Evolutionary conservation across 2,113 vertebrate species (phyloP).

Genomic region (Myrmophylax atrothorax): DNA sequence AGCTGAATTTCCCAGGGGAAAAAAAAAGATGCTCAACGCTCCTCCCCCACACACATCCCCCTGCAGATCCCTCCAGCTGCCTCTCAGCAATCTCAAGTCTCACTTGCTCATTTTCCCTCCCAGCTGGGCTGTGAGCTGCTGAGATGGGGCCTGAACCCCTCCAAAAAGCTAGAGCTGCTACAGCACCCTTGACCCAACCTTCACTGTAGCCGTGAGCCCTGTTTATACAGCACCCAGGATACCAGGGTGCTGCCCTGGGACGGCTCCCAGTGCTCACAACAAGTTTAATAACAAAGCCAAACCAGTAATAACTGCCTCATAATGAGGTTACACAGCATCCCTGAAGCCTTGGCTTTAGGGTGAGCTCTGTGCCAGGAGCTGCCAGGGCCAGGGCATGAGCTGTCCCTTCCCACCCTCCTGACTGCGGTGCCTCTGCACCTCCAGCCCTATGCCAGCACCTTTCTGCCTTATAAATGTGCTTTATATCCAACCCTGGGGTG

Average conservation of each 20-base stretch:
- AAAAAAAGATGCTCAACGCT: not conserved
- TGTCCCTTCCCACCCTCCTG: not conserved
- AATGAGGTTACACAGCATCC: not conserved
- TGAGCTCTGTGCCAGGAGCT: not conserved
- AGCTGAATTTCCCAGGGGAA: slow-evolving; percentile 55
- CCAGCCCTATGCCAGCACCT: not conserved
- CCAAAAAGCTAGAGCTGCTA: not conserved
- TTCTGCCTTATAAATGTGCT: not conserved
- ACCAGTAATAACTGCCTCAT: not conserved
- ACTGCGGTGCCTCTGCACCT: not conserved
- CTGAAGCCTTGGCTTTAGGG: not conserved
- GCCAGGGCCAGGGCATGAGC: fast-evolving
- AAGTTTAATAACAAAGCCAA: slow-evolving; percentile 37
- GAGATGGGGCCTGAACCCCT: not conserved
- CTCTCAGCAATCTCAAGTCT: not conserved
- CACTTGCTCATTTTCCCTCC: not conserved
- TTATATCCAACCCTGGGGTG: not conserved
- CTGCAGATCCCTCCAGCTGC: not conserved
- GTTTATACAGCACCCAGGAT: slow-evolving; percentile 19
- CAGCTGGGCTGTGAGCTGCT: not conserved
- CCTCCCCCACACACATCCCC: fast-evolving
- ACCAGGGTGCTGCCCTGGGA: not conserved
- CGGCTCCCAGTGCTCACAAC: not conserved
- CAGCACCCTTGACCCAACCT: slow-evolving; percentile 31
- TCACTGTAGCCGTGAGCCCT: not conserved